Base-by-base conservation (phyloP, 2,113 vertebrate species). In the Cranoglanis bouderius region DNA sequence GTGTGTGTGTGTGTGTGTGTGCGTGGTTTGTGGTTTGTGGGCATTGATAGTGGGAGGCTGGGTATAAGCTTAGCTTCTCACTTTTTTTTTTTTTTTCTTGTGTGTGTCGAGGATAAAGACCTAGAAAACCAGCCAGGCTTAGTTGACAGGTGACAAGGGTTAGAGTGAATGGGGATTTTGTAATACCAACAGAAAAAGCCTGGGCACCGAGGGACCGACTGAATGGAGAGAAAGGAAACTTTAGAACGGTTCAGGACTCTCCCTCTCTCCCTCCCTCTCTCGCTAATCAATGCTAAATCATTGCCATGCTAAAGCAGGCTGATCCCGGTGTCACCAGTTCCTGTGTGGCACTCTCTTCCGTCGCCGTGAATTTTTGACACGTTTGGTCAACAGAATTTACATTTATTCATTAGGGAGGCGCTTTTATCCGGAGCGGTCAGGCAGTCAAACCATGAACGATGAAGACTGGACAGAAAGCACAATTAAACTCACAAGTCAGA, bases 91-190 rank as follows among this genome's bases (percentile, higher is more conserved):
- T 49, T 49, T 0, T 49, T 46, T 85, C 82, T 77, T 95, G 93
- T 94, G 94, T 95, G 94, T 94, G 94, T 90, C 86, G 93, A 90
- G 96, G 95, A 96, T 96, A 96, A 96, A 96, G 96, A 96, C 95
- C 95, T 96, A 95, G 94, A 94, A 95, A 96, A 94, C 93, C 94
- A 94, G 95, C 93, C 95, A 92, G 95, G 95, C 96, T 96, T 96
- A 96, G 95, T 92, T 96, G 96, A 96, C 96, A 96, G 96, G 95
- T 96, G 96, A 96, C 96, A 96, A 96, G 96, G 94, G 94, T 96
- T 96, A 94, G 94, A 94, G 90, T 96, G 91, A 96, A 96, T 95
- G 92, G 96, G 95, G 96, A 96, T 96, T 96, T 96, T 96, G 96
- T 96, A 96, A 96, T 96, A 96, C 94, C 95, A 96, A 96, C 96